Evolutionary conservation across 2,888 invertebrate genomes (phyloP).

Genomic region (Icerya purchasi): DNA sequence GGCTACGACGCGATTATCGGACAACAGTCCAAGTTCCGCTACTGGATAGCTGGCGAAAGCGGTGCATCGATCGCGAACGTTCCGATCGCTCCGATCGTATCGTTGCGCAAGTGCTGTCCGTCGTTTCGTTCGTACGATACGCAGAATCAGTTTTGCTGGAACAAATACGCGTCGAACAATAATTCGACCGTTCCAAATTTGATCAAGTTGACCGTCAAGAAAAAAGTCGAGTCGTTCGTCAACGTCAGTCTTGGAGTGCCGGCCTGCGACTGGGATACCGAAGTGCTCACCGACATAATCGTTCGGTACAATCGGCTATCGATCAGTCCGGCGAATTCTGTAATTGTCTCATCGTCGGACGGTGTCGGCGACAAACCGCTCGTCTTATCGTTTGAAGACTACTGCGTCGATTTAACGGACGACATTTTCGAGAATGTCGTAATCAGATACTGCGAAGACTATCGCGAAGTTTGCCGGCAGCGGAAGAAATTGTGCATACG

Average conservation of each 20-base stretch:
- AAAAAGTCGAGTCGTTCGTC: background rate
- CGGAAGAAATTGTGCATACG: background rate
- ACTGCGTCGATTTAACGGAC: constrained; percentile 7
- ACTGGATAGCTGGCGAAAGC: background rate
- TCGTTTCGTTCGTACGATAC: background rate
- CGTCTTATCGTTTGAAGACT: constrained; percentile 9
- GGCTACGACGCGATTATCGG: background rate
- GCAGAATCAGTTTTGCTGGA: constrained; percentile 6
- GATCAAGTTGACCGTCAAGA: constrained; percentile 1
- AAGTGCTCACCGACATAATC: constrained; percentile 3
- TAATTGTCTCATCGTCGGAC: background rate
- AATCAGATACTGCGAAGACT: constrained; percentile 5
- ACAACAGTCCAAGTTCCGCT: background rate
- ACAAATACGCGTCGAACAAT: background rate
- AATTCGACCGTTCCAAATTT: background rate
- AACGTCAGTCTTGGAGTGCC: constrained; percentile 7
- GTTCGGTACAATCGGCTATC: background rate
- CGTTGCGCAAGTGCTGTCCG: constrained; percentile 8
- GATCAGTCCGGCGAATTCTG: background rate
- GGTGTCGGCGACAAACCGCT: background rate
- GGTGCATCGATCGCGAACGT: background rate
- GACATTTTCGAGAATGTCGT: constrained; percentile 8
- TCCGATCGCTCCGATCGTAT: background rate
- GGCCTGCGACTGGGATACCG: background rate
- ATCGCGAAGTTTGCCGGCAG: background rate